Base-by-base conservation (phyloP, 1,140 invertebrate genomes). In the Formica selysi region DNA sequence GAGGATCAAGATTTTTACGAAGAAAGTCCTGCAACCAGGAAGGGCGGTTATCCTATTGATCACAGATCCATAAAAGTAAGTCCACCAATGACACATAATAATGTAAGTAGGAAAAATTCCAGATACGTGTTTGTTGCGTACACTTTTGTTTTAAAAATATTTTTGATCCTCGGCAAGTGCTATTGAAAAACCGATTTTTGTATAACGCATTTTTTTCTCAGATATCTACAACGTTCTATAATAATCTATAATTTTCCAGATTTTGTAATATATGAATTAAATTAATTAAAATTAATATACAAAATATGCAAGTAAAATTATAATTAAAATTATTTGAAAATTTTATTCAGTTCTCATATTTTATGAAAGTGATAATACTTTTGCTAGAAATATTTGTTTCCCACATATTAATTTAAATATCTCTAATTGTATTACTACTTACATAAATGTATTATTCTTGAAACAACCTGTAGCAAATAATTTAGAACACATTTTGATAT, bases 1-100 rank as follows among this genome's bases (percentile, higher is more conserved):
- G 95, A 95, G 71, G 95, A 95, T 86, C 94, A 95, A 86, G 94
- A 95, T 84, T 95, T 95, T 90, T 95, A 95, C 91, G 95, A 95
- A 78, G 95, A 95, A 88, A 93, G 90, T 59, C 91, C 94, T 64
- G 93, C 93, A 8, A 80, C 89, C 41, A 91, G 94, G 91, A 95
- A 95, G 68, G 93, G 94, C 68, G 93, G 94, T 70, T 95, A 95
- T 84, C 94, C 94, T 7, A 95, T 95, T 78, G 94, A 95, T 90
- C 94, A 95, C 62, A 92, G 95, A 88, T 93, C 90, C 22, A 93
- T 95, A 67, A 95, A 95, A 90, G 94, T 94, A 84, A 92, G 87
- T 85, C n/a, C 44, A 61, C 10, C 41, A 26, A 10, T 19, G 2
- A 44, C 19, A 8, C 4, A 2, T 5, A 65, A 64, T 3, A 57